Evolutionary conservation across 2,888 invertebrate genomes (phyloP).

Genomic region (Oligia latruncula): DNA sequence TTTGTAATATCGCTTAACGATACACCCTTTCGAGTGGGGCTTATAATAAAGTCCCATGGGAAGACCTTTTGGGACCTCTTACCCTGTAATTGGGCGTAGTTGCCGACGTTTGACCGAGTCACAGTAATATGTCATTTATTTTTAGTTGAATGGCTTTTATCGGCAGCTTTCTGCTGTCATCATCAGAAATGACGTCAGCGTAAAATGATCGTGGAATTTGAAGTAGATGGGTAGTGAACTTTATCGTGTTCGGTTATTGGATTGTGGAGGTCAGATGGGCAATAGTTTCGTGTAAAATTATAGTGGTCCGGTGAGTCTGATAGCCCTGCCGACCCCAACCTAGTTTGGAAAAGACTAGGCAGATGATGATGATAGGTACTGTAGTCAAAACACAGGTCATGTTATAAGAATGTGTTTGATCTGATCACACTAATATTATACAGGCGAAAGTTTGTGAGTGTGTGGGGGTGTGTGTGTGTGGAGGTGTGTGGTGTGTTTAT

Average conservation of each 20-base stretch:
- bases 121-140: slow-evolving; percentile 68
- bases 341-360: not conserved
- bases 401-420: not conserved
- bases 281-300: not conserved
- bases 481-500: too few relatives aligned
- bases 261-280: not conserved
- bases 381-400: not conserved
- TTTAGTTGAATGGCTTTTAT: slow-evolving; percentile 64
- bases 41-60: slow-evolving; percentile 72
- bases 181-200: slow-evolving; percentile 38
- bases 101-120: slow-evolving; percentile 55
- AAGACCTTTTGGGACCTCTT: slow-evolving; percentile 66
- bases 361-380: not conserved
- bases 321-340: too few relatives aligned
- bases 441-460: too few relatives aligned
- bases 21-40: slow-evolving; percentile 68
- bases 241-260: not conserved
- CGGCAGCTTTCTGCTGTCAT: slow-evolving; percentile 38
- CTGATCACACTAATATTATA: too few relatives aligned
- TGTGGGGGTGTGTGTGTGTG: too few relatives aligned
- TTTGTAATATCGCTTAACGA: slow-evolving; percentile 68
- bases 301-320: not conserved
- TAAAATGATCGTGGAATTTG: slow-evolving; percentile 26
- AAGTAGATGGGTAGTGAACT: slow-evolving; percentile 7
- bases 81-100: slow-evolving; percentile 63